Evolutionary conservation across 1,140 invertebrate species (phyloP).

Genomic region (Latrodectus geometricus): DNA sequence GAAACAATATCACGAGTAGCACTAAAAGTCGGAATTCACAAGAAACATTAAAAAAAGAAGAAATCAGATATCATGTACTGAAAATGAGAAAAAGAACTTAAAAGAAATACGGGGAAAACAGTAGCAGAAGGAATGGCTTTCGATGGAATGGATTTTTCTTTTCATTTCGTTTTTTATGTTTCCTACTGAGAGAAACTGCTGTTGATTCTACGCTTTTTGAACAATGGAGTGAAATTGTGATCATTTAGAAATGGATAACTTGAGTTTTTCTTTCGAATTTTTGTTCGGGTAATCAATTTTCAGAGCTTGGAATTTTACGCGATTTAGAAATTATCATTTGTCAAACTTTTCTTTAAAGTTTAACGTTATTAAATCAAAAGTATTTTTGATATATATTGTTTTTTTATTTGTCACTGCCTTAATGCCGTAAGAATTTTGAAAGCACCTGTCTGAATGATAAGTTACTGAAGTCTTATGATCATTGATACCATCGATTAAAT

Average conservation of each 20-base stretch:
- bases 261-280: not conserved
- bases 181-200: not conserved
- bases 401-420: no score
- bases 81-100: not conserved
- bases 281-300: no score
- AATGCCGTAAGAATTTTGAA: no score
- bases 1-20: slow-evolving; percentile 11
- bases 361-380: no score
- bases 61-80: not conserved
- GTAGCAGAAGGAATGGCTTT: not conserved
- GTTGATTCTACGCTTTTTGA: not conserved
- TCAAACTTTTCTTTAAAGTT: no score
- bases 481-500: no score
- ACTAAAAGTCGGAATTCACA: not conserved
- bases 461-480: no score
- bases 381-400: no score
- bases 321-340: no score
- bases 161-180: not conserved
- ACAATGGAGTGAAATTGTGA: not conserved
- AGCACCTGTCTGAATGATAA: no score
- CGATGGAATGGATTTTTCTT: not conserved
- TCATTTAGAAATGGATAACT: not conserved
- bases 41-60: slow-evolving; percentile 4
- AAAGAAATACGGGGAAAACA: not conserved
- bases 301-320: no score